Base-by-base conservation (phyloP, 2,113 vertebrate species). In the Chlamydotis undulata region DNA sequence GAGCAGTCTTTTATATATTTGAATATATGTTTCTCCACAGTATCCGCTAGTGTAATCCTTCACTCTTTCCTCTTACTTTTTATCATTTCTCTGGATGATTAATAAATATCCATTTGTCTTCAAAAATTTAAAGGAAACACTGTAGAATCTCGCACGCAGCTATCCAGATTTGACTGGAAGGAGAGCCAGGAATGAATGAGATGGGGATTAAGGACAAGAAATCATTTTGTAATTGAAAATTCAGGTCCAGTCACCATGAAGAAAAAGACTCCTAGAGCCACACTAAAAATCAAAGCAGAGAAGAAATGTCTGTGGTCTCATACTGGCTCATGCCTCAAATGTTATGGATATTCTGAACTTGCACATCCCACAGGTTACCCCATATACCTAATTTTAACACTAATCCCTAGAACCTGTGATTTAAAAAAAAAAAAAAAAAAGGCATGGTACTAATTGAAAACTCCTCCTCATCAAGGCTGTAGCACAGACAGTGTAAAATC, bases 191-290 rank as follows among this genome's bases (percentile, higher is more conserved):
- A 91, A 79, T 63, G 76, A 89, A 87, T 33, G 53, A 89, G 56
- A 75, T 9, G 7, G 19, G 71, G 70, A 89, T 64, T 89, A 94
- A 71, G 49, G 57, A 93, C 64, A 90, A 75, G 65, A 96, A 96
- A 82, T 91, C 33, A 63, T 29, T 89, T 80, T 68, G 43, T 87
- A 94, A 95, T 60, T 82, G 77, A 89, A 96, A 96, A 82, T 35
- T 64, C 65, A 23, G 87, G 73, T 35, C 29, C 65, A 91, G 25
- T 10, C 29, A 89, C 82, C 52, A 52, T 57, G 49, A 89, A 91
- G 69, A 6, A 71, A 91, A 95, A 84, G 28, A 65, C 25, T 87
- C 23, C 12, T 6, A 68, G 29, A 87, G 73, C 28, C 22, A 43
- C 4, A 17, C 43, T 33, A 50, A 80, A 87, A 89, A 52, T 81